phyloP scores from a whole-genome alignment of 35 echinoderm and acorn worm genomes.

The Hemicentrotus pulcherrimus region DNA sequence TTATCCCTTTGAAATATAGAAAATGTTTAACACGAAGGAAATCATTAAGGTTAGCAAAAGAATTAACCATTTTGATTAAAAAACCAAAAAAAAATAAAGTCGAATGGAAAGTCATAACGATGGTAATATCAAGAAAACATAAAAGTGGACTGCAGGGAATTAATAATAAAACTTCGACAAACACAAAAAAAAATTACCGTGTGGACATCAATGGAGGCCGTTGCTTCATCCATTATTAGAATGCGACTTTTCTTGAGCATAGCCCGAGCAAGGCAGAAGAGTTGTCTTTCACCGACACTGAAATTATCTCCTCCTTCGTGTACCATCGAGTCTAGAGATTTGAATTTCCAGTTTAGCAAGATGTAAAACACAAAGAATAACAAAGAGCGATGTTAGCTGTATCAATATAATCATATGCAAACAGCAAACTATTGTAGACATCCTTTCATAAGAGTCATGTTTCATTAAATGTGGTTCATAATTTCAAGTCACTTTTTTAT shows the following conservation, averaged over 20 bases:
- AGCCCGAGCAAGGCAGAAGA: conserved; percentile 84
- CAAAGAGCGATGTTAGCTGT: neutral
- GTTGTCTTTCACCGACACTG: conserved; percentile 77
- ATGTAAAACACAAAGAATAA: neutral
- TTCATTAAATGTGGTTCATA: too few species aligned
- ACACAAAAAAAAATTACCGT: conserved; percentile 48
- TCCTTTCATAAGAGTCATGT: too few species aligned
- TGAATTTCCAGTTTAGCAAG: neutral
- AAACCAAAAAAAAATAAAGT: neutral
- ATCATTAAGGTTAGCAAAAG: neutral
- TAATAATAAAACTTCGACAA: neutral
- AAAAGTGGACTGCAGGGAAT: neutral
- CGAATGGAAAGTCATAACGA: too few species aligned
- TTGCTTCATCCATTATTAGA: conserved; percentile 84
- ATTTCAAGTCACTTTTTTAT: too few species aligned
- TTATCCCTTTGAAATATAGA: too few species aligned
- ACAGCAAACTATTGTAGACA: neutral
- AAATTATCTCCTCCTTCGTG: conserved; percentile 80
- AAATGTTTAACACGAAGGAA: neutral
- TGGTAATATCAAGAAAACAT: too few species aligned
- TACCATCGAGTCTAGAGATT: conserved; percentile 61
- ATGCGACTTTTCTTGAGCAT: conserved; percentile 75
- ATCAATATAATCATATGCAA: too few species aligned
- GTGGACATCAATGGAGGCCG: conserved; percentile 80
- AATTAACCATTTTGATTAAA: neutral